phyloP scores from a whole-genome alignment of 37 sponge, comb jelly and placozoan genomes.

The Oscarella lobularis region DNA sequence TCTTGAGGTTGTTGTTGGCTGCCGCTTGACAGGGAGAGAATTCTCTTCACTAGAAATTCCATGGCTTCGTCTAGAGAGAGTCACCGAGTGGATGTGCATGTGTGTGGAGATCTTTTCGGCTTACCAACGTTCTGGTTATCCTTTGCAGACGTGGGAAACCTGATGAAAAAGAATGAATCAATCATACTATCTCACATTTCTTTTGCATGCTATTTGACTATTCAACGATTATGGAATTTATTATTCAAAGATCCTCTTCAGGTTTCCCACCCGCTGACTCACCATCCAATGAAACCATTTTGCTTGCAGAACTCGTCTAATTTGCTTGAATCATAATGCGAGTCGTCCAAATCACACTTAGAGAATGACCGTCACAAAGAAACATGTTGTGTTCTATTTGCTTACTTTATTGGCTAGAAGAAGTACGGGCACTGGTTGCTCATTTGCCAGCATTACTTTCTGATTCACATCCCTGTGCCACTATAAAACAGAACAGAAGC shows the following conservation, averaged over 20 bases:
- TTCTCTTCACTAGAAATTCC: background rate
- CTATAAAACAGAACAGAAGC: slow-evolving; percentile 14
- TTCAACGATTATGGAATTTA: too few relatives aligned
- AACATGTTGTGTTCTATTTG: background rate
- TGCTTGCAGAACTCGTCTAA: slow-evolving; percentile 16
- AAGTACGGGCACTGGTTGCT: slow-evolving; percentile 64
- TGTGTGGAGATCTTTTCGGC: slow-evolving; percentile 5
- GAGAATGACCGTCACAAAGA: background rate
- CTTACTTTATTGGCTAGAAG: slow-evolving; percentile 78
- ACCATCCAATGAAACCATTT: slow-evolving; percentile 27
- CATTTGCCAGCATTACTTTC: slow-evolving; percentile 83
- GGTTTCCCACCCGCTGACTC: slow-evolving; percentile 1
- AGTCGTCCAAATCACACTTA: slow-evolving; percentile 32
- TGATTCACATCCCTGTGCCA: slow-evolving; percentile 73
- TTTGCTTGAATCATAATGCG: slow-evolving; percentile 4
- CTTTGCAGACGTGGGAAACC: slow-evolving; percentile 64
- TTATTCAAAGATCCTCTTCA: slow-evolving; percentile 1
- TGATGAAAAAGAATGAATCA: too few relatives aligned
- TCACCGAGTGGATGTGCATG: slow-evolving; percentile 5
- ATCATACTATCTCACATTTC: too few relatives aligned
- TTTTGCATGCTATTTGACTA: too few relatives aligned
- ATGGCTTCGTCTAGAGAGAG: slow-evolving; percentile 5
- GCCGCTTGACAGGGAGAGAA: background rate
- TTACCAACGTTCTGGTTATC: slow-evolving; percentile 47
- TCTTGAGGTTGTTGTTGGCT: background rate